phyloP scores from a whole-genome alignment of 1,140 invertebrate genomes.

The Lordiphosa collinella region DNA sequence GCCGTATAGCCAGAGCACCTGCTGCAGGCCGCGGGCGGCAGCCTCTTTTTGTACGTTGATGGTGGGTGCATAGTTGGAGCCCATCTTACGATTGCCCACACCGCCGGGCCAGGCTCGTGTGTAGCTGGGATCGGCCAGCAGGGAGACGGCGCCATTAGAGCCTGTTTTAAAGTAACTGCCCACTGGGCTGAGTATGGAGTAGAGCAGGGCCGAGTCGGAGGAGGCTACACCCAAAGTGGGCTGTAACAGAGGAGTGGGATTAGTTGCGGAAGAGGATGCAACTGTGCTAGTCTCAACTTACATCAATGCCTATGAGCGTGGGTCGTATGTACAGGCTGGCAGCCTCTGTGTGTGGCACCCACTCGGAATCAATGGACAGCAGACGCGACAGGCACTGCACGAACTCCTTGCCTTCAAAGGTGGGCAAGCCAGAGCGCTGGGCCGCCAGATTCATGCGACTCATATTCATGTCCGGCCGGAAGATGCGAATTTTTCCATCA shows the following conservation, averaged over 20 bases:
- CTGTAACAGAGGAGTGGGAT: constrained; percentile 80
- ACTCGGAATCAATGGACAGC: constrained; percentile 96
- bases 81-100: constrained; percentile 96
- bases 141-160: constrained; percentile 84
- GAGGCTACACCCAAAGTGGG: constrained; percentile 93
- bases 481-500: constrained; percentile 95
- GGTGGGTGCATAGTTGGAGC: constrained; percentile 95
- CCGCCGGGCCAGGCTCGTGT: constrained; percentile 96
- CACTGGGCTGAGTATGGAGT: constrained; percentile 94
- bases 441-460: constrained; percentile 94
- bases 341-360: constrained; percentile 94
- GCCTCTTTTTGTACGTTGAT: constrained; percentile 91
- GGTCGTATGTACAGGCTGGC: constrained; percentile 97
- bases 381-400: constrained; percentile 93
- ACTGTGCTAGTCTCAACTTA: constrained; percentile 81
- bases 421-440: constrained; percentile 90
- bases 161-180: constrained; percentile 92
- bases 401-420: constrained; percentile 93
- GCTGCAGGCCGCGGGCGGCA: constrained; percentile 90
- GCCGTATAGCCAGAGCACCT: constrained; percentile 98
- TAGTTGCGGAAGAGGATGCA: constrained; percentile 1
- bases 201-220: constrained; percentile 92
- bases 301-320: constrained; percentile 97
- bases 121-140: constrained; percentile 81
- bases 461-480: constrained; percentile 98